Evolutionary conservation across 2,888 invertebrate genomes (phyloP).

Genomic region (Coleophora deauratella): DNA sequence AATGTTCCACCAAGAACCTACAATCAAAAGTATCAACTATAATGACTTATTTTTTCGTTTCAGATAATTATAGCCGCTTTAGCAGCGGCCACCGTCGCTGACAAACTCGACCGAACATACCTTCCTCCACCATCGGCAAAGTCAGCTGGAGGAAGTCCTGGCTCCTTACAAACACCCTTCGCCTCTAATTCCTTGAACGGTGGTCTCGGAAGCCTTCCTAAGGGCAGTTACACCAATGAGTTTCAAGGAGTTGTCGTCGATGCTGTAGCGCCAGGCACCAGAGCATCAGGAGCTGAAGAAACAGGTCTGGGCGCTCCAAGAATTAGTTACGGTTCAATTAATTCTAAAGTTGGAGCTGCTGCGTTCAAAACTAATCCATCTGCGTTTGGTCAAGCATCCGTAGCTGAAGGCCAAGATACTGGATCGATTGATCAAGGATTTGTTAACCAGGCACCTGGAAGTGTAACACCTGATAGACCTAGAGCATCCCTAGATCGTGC

Average conservation of each 20-base stretch:
- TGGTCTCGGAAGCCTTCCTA: constrained; percentile 29
- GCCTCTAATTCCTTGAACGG: constrained; percentile 26
- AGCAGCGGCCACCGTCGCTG: constrained; percentile 49
- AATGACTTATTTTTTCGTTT: constrained; percentile 4
- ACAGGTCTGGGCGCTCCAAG: constrained; percentile 51
- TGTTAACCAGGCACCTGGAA: constrained; percentile 7
- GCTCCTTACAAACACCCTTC: constrained; percentile 37
- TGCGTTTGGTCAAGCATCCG: constrained; percentile 20
- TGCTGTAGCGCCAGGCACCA: constrained; percentile 48
- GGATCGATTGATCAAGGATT: constrained; percentile 5
- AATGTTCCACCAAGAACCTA: no score
- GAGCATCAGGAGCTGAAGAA: constrained; percentile 35
- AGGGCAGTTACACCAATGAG: constrained; percentile 51
- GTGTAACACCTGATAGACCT: constrained; percentile 3
- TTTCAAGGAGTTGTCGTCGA: constrained; percentile 62
- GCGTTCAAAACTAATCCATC: constrained; percentile 38
- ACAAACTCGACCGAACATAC: constrained; percentile 49
- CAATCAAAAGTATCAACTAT: no score
- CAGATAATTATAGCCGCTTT: constrained; percentile 54
- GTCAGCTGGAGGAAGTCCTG: constrained; percentile 47
- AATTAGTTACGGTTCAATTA: constrained; percentile 47
- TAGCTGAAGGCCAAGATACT: constrained; percentile 1
- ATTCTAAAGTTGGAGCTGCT: constrained; percentile 61
- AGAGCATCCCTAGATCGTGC: constrained; percentile 38
- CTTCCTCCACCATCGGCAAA: constrained; percentile 48